These are phyloP conservation scores for Oscheius sp. DNA, from an alignment of 2,888 invertebrate genomes.

Conservation along the genomic window DNA sequence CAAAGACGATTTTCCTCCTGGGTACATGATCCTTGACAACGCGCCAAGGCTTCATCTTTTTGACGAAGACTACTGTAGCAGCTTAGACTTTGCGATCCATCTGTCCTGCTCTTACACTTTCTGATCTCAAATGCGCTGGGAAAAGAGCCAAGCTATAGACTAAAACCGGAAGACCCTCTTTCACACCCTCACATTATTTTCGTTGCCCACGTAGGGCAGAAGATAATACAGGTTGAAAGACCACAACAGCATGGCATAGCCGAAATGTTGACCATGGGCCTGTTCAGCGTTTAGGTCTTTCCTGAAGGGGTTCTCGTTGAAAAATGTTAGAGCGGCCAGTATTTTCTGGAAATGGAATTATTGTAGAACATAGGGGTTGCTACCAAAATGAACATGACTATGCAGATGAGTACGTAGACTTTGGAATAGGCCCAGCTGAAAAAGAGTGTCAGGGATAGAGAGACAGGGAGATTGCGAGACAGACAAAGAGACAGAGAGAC, in stretches of 20 bases:
- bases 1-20: too few relatives aligned
- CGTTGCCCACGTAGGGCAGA: conserved; percentile 9
- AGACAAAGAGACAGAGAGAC: too few relatives aligned
- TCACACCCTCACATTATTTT: conserved; percentile 1
- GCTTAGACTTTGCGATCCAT: too few relatives aligned
- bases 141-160: too few relatives aligned
- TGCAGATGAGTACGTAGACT: not conserved
- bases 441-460: not conserved
- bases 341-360: conserved; percentile 5
- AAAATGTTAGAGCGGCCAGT: not conserved
- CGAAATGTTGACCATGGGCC: not conserved
- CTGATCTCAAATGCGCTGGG: too few relatives aligned
- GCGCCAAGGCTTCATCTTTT: too few relatives aligned
- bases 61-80: too few relatives aligned
- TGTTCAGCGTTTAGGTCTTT: not conserved
- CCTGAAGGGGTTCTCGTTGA: not conserved
- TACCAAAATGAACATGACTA: conserved; percentile 10
- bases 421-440: conserved; percentile 23
- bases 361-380: not conserved
- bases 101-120: too few relatives aligned
- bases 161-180: too few relatives aligned
- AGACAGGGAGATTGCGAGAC: too few relatives aligned
- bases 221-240: conserved; percentile 14
- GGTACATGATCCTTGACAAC: too few relatives aligned
- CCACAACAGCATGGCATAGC: not conserved